Percentiles rank a stretch among this genome's conserved stretches.
These are phyloP conservation scores for Caenorhabditis panamensis DNA, from an alignment of 2,888 invertebrate species.

Conservation along the genomic window DNA sequence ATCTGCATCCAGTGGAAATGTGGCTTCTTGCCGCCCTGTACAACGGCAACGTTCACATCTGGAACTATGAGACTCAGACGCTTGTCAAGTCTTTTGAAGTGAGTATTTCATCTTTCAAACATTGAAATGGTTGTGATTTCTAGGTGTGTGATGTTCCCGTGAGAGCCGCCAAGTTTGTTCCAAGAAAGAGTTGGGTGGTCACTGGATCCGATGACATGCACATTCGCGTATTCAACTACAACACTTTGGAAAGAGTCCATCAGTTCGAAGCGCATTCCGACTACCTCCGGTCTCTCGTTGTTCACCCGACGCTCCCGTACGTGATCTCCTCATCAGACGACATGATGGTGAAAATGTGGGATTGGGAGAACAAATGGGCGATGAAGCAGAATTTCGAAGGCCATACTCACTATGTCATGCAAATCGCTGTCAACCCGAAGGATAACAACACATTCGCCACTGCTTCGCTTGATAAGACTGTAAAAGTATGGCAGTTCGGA, in stretches of 20 bases:
- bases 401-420: constrained; percentile 99
- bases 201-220: constrained; percentile 89
- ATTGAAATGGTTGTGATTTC: neutral
- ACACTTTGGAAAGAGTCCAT: constrained; percentile 95
- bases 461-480: constrained; percentile 96
- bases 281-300: constrained; percentile 92
- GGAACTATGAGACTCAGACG: constrained; percentile 96
- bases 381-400: constrained; percentile 98
- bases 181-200: constrained; percentile 98
- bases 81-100: constrained; percentile 85
- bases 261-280: constrained; percentile 98
- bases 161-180: constrained; percentile 94
- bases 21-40: constrained; percentile 99
- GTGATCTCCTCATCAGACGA: constrained; percentile 94
- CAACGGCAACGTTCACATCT: constrained; percentile 99
- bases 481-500: constrained; percentile 99
- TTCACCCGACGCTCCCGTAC: constrained; percentile 97
- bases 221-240: constrained; percentile 97
- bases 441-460: constrained; percentile 99
- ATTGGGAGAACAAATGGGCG: constrained; percentile 99
- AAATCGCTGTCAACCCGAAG: constrained; percentile 98
- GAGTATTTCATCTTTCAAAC: neutral
- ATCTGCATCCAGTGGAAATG: constrained; percentile 96
- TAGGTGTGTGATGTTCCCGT: constrained; percentile 94
- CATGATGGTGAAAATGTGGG: constrained; percentile 98